Evolutionary conservation across 2,113 vertebrate genomes (phyloP).

Genomic region (Egretta garzetta): DNA sequence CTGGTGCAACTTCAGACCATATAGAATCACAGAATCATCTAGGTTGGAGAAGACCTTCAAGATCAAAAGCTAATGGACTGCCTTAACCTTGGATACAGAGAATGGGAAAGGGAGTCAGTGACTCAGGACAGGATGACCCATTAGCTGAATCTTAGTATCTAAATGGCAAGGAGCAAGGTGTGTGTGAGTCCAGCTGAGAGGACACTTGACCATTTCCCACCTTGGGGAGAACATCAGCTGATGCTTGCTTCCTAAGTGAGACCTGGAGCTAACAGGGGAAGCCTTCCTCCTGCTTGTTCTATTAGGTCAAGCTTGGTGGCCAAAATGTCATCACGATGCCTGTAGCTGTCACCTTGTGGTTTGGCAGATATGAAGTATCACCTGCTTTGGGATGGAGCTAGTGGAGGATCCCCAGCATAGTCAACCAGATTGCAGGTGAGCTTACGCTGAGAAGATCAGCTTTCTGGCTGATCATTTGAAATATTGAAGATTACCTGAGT

Average conservation of each 20-base stretch:
- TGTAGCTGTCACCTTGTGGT: background rate
- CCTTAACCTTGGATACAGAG: background rate
- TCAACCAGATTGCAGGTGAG: background rate
- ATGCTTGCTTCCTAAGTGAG: background rate
- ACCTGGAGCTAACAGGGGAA: background rate
- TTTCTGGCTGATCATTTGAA: background rate
- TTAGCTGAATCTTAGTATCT: background rate
- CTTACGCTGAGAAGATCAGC: background rate
- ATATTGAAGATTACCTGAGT: background rate
- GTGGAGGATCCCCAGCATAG: background rate
- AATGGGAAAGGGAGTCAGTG: background rate
- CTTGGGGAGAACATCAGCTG: background rate
- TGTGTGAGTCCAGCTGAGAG: background rate
- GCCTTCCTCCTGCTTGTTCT: background rate
- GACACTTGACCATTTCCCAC: background rate
- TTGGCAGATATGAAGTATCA: background rate
- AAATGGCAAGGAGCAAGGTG: background rate
- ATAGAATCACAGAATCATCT: too few species aligned
- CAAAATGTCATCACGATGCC: background rate
- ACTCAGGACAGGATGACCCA: background rate
- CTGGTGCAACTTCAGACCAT: too few species aligned
- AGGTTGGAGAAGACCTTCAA: too few species aligned
- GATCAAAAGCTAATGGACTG: background rate
- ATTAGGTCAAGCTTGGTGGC: background rate
- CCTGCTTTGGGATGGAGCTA: background rate